Evolutionary conservation across 2,797 vertebrate species (phyloP).

Genomic region (Chromobotia macracanthus): DNA sequence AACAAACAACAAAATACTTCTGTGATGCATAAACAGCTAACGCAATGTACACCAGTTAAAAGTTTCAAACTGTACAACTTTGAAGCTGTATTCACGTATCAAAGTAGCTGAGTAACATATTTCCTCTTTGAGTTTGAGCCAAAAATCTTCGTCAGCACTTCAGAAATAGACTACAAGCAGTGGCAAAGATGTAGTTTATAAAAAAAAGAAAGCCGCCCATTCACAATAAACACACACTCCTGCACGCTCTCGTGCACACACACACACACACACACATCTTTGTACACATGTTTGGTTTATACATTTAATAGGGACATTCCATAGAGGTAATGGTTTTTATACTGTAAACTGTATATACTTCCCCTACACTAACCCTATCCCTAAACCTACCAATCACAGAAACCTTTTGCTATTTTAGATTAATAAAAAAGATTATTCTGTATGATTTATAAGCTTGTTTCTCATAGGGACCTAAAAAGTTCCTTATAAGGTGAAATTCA

Average conservation of each 20-base stretch:
- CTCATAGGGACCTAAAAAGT: too few species aligned
- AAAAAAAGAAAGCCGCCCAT: slow-evolving; percentile 38
- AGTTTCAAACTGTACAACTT: slow-evolving; percentile 4
- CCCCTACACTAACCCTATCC: too few species aligned
- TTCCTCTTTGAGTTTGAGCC: neutral
- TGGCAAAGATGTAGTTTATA: slow-evolving; percentile 22
- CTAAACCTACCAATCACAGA: too few species aligned
- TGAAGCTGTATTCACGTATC: neutral
- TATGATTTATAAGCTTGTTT: too few species aligned
- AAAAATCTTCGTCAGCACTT: slow-evolving; percentile 1
- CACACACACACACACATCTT: neutral
- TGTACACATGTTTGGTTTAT: too few species aligned
- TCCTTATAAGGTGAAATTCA: too few species aligned
- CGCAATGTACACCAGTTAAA: neutral
- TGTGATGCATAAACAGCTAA: neutral
- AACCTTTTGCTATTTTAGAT: too few species aligned
- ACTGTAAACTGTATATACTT: too few species aligned
- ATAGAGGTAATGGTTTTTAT: too few species aligned
- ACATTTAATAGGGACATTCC: too few species aligned
- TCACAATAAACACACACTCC: slow-evolving; percentile 27
- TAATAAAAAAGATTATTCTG: too few species aligned
- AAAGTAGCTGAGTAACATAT: neutral
- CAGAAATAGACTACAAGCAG: slow-evolving; percentile 1
- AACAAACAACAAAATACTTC: slow-evolving; percentile 11
- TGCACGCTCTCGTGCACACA: neutral